Base-by-base conservation (phyloP, 2,888 invertebrate species). In the Diogma glabrata region DNA sequence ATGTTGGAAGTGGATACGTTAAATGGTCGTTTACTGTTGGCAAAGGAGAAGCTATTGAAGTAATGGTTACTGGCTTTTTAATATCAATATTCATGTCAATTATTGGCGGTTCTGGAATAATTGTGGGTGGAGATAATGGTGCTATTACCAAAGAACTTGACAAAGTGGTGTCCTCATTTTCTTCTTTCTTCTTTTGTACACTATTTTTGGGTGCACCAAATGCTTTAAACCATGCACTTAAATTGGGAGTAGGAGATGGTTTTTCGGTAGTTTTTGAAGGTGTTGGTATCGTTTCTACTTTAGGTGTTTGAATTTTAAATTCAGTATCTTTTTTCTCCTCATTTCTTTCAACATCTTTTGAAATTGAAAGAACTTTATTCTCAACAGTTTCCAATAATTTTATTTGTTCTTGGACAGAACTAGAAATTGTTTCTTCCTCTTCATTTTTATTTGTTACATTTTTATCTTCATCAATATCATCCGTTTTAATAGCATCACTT, bases 201-300 rank as follows among this genome's bases (percentile, higher is more conserved):
- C 28, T 47, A 33, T 30, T 48, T 69, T 89, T 89, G 1, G 91
- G 90, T 1, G 86, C 85, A 9, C 91, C 90, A 64, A 92, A 91
- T 0, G 91, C 91, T 69, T 89, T 90, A 56, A 91, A 87, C 91
- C 91, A 92, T 23, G 89, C 91, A 64, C 88, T 90, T 51, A 89
- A 73, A 70, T 91, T 89, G 1, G 91, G 90, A 28, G 87, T 86
- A 16, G 84, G 83, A 64, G 82, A 83, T 55, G 79, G 77, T 60
- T 79, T 76, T 55, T 76, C 76, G 54, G 67, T 54, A 55, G 79
- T 77, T 60, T 79, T 76, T 54, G 75, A 76, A 54, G 66, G 54
- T 58, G 60, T 60, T 6, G 59, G 57, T 47, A 59, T 61, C 26
- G 57, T 36, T 43, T 59, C 57, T 3, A 53, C 55, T 14, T 56